A percentile compares a stretch with the other conserved stretches of the same genome.
phyloP scores from a whole-genome alignment of 2,888 invertebrate genomes.

The Agonopterix subpropinquella region DNA sequence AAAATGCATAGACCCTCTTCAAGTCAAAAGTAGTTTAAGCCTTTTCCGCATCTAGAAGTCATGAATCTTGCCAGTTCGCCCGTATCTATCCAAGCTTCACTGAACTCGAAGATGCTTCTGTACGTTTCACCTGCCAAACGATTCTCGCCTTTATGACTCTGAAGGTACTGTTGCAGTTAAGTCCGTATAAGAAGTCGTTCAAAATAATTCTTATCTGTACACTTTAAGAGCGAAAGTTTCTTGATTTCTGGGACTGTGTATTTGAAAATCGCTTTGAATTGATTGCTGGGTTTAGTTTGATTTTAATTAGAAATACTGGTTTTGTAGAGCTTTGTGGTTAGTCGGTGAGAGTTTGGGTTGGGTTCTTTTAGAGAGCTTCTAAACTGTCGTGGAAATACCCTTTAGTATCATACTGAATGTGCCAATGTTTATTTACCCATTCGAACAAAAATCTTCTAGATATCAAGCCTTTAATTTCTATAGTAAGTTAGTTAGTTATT shows the following conservation, averaged over 20 bases:
- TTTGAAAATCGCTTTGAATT: constrained; percentile 1
- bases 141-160: constrained; percentile 2
- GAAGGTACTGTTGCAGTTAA: constrained; percentile 1
- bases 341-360: background rate
- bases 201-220: too few species aligned
- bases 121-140: background rate
- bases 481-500: too few species aligned
- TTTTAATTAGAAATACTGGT: constrained; percentile 10
- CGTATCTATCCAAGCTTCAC: constrained; percentile 11
- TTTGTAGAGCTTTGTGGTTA: background rate
- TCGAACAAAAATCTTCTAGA: too few species aligned
- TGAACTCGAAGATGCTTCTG: constrained; percentile 11
- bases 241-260: too few species aligned
- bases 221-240: too few species aligned
- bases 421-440: too few species aligned
- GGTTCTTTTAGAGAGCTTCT: too few species aligned
- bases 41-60: constrained; percentile 7
- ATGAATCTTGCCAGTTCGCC: constrained; percentile 8
- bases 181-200: too few species aligned
- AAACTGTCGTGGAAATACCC: too few species aligned
- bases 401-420: too few species aligned
- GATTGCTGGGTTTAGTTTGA: constrained; percentile 2
- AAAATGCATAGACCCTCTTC: background rate
- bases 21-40: constrained; percentile 5
- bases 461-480: too few species aligned